Evolutionary conservation across 2,797 vertebrate species (phyloP).

Genomic region (Eremophila alpestris): DNA sequence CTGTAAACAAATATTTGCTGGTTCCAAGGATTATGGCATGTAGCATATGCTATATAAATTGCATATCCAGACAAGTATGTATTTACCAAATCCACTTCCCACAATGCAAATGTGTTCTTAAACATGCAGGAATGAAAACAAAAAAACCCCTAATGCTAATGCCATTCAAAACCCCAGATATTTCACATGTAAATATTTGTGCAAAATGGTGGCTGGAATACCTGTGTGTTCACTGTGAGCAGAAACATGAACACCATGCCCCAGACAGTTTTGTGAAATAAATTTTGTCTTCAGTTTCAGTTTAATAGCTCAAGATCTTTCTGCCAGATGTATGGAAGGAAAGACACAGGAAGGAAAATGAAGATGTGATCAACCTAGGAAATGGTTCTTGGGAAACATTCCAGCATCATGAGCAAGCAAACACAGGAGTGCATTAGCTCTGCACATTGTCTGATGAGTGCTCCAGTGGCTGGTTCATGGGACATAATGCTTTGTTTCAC

Average conservation of each 20-base stretch:
- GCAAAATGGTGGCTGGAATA: not conserved
- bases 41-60: not conserved
- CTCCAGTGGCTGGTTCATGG: not conserved
- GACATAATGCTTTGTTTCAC: not conserved
- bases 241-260: not conserved
- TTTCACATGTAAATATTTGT: not conserved
- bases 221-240: not conserved
- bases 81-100: not conserved
- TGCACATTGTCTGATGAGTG: not conserved
- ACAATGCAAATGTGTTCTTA: not conserved
- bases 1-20: not conserved
- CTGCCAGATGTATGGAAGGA: conserved; percentile 38
- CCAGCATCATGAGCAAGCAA: not conserved
- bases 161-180: not conserved
- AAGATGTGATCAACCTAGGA: conserved; percentile 50
- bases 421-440: not conserved
- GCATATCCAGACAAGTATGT: not conserved
- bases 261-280: conserved; percentile 38
- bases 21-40: not conserved
- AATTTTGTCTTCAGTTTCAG: conserved; percentile 45
- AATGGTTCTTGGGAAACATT: conserved; percentile 46
- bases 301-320: conserved; percentile 49
- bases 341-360: conserved; percentile 30
- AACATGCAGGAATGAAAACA: not conserved
- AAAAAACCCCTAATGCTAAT: not conserved